These are phyloP conservation scores for Nansenia antarctica DNA, from an alignment of 2,113 vertebrate species.

Conservation along the genomic window DNA sequence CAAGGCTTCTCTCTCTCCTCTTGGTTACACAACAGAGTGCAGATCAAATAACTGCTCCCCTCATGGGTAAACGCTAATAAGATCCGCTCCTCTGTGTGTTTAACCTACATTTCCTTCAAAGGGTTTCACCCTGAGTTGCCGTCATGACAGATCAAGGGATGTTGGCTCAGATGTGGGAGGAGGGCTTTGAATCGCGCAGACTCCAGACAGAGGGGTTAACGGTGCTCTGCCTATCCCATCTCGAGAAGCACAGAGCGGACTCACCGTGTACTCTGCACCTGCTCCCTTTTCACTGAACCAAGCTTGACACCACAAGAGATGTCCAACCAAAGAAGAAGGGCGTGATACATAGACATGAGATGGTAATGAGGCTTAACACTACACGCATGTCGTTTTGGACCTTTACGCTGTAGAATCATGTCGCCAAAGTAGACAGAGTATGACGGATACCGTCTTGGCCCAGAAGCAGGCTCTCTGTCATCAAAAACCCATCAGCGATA, in stretches of 20 bases:
- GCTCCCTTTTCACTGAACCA: background rate
- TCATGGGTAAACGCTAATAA: conserved; percentile 67
- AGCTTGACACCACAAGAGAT: background rate
- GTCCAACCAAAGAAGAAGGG: too few relatives aligned
- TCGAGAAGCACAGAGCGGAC: background rate
- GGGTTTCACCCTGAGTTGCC: conserved; percentile 51
- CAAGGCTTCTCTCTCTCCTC: conserved; percentile 49
- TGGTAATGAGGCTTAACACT: background rate
- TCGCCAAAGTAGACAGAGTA: too few relatives aligned
- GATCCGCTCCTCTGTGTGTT: conserved; percentile 71
- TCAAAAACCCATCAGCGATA: conserved; percentile 21
- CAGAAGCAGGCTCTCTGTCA: conserved; percentile 16
- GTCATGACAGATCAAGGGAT: conserved; percentile 54
- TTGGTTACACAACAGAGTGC: conserved; percentile 62
- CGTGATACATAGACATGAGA: background rate
- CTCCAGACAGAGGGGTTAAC: conserved; percentile 44
- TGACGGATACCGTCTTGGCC: conserved; percentile 10
- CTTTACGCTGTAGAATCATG: too few relatives aligned
- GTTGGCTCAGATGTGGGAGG: conserved; percentile 31
- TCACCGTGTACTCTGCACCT: too few relatives aligned
- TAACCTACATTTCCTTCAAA: conserved; percentile 77
- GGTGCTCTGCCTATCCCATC: background rate
- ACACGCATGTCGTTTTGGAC: too few relatives aligned
- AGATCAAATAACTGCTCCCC: conserved; percentile 64
- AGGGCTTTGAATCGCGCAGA: conserved; percentile 24